Base-by-base conservation (phyloP, 1,140 invertebrate genomes). In the Melanaphis sacchari region DNA sequence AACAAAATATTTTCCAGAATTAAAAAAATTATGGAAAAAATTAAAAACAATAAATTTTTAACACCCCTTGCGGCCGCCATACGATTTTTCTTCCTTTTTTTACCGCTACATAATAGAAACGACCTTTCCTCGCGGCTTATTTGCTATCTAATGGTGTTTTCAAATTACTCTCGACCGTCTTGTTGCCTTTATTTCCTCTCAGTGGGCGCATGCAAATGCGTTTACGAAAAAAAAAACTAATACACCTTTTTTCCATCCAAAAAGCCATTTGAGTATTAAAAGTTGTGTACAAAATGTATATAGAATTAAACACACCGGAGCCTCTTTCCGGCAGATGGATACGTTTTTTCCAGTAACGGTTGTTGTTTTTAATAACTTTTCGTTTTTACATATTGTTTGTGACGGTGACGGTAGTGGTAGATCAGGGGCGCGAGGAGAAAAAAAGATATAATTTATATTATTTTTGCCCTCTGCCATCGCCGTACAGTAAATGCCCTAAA, bases 311-410 rank as follows among this genome's bases (percentile, higher is more conserved):
- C 91, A 85, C 91, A 93, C 91, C 91, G 91, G 91, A 93, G 91
- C 91, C 81, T 93, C 38, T 93, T 85, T 93, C 89, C 89, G 89
- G 89, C 89, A 90, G 89, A 90, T 90, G 89, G 89, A 90, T 90
- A 90, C 21, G 89, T 90, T 90, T 54, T 90, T 66, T 90, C 38
- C 89, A 90, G 54, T 41, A 90, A 90, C 89, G 52, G 91, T 93
- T 93, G 91, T 93, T 93, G 66, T 93, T 93, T 93, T 93, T 93
- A 93, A 93, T 93, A 93, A 93, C 91, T 93, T 93, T 93, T 85
- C 91, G 36, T 93, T 93, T 92, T 93, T 93, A 93, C 91, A 93
- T 93, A 93, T 93, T 93, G 91, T 93, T 84, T 93, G 91, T 93
- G 81, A 85, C 81, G 91, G 36, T 22, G 66, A 49, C 46, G 43